phyloP scores from a whole-genome alignment of 2,113 vertebrate species.

The Diglossa brunneiventris region DNA sequence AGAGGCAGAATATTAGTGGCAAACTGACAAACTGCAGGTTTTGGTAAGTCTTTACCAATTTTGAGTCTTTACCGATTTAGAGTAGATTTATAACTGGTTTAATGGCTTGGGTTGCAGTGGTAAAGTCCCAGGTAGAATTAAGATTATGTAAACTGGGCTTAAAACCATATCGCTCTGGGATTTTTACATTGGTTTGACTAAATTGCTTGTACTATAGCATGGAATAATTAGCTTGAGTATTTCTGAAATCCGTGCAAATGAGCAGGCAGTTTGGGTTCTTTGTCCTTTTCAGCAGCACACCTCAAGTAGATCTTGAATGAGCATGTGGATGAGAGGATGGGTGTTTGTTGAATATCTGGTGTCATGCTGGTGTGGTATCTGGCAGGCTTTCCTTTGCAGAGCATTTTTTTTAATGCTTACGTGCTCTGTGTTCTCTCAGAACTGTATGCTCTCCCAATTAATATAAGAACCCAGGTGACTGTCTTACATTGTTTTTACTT shows the following conservation, averaged over 20 bases:
- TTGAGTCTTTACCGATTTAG: neutral
- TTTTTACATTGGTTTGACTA: neutral
- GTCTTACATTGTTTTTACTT: neutral
- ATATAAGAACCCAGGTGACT: neutral
- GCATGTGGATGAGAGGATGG: neutral
- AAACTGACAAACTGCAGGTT: neutral
- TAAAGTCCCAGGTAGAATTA: neutral
- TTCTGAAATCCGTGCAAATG: neutral
- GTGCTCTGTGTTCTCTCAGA: neutral
- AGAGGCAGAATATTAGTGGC: neutral
- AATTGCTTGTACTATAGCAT: neutral
- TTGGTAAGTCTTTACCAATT: neutral
- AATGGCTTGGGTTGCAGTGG: neutral
- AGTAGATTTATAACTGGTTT: neutral
- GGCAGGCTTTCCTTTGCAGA: neutral
- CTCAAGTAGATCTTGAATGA: neutral
- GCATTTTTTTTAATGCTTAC: neutral
- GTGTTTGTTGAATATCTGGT: neutral
- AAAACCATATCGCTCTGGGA: rapidly evolving
- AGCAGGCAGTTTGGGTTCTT: neutral
- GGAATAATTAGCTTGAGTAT: neutral
- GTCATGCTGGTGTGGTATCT: neutral
- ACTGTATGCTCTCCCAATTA: neutral
- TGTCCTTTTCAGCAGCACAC: neutral
- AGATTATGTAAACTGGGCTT: neutral